These are phyloP conservation scores for Drosophila melanogaster DNA, from an alignment of 1,140 invertebrate species.

Conservation along the genomic window DNA sequence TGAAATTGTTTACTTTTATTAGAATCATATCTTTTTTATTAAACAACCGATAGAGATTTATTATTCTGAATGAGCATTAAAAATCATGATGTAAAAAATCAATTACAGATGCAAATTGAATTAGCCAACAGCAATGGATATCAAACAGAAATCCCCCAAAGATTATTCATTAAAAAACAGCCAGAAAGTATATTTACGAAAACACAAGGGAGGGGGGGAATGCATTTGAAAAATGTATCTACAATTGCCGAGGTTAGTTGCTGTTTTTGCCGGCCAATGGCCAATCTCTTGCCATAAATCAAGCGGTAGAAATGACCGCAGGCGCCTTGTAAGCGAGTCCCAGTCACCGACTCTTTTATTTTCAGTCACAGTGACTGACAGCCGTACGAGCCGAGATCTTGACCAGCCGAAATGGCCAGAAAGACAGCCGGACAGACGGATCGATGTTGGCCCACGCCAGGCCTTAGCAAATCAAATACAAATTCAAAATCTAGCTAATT, in stretches of 20 bases:
- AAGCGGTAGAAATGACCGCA: conserved; percentile 77
- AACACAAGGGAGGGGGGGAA: conserved; percentile 33
- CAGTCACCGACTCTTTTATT: conserved; percentile 57
- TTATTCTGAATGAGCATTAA: not conserved
- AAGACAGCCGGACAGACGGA: conserved; percentile 23
- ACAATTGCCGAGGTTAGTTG: conserved; percentile 72
- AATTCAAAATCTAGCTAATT: conserved; percentile 82
- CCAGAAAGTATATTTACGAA: conserved; percentile 32
- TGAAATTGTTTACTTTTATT: not conserved
- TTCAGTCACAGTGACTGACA: conserved; percentile 60
- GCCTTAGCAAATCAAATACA: conserved; percentile 78
- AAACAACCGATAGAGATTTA: not conserved
- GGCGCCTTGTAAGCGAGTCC: conserved; percentile 81
- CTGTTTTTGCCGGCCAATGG: conserved; percentile 20
- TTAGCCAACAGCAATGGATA: conserved; percentile 46
- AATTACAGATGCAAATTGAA: conserved; percentile 60
- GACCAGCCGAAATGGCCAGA: conserved; percentile 54
- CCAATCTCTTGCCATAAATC: conserved; percentile 82
- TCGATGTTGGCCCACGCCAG: conserved; percentile 68
- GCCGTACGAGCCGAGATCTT: conserved; percentile 75
- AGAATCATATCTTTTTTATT: not conserved
- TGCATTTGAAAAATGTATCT: conserved; percentile 76
- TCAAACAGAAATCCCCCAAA: conserved; percentile 41
- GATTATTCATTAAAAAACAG: conserved; percentile 54
- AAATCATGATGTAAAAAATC: conserved; percentile 19